A percentile compares a stretch with the other conserved stretches of the same genome.
phyloP scores from a whole-genome alignment of 2,113 vertebrate genomes.

The Colius striatus region DNA sequence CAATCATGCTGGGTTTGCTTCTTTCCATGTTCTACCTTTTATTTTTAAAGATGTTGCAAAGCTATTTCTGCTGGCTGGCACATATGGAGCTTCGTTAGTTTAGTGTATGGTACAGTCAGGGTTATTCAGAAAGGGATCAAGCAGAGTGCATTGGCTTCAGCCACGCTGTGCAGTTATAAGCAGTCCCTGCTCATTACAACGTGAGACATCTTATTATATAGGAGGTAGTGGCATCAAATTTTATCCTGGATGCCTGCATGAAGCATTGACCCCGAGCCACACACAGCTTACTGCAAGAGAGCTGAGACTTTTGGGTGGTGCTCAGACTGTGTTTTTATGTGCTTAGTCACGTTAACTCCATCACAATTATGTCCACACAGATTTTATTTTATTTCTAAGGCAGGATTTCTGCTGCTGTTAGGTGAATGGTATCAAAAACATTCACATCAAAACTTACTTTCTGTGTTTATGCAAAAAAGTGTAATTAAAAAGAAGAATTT shows the following conservation, averaged over 20 bases:
- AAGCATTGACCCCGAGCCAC: neutral
- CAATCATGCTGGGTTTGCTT: neutral
- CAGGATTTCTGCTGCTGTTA: neutral
- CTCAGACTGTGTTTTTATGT: neutral
- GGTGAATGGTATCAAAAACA: neutral
- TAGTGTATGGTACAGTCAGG: neutral
- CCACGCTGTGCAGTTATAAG: neutral
- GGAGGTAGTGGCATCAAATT: neutral
- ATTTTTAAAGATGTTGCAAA: neutral
- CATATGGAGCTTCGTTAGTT: neutral
- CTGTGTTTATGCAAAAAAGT: neutral
- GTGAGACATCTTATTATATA: neutral
- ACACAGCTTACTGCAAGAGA: neutral
- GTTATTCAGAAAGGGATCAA: neutral
- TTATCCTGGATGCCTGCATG: neutral
- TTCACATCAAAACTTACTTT: rapidly evolving
- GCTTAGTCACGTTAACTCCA: neutral
- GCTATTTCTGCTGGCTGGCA: neutral
- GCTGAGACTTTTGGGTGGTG: neutral
- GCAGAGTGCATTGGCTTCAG: neutral
- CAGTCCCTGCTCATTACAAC: neutral
- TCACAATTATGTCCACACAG: neutral
- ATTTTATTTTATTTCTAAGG: neutral
- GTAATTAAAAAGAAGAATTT: neutral
- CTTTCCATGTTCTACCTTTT: neutral